These are phyloP conservation scores for Epinotia brunnichana DNA, from an alignment of 2,888 invertebrate species.

Conservation along the genomic window DNA sequence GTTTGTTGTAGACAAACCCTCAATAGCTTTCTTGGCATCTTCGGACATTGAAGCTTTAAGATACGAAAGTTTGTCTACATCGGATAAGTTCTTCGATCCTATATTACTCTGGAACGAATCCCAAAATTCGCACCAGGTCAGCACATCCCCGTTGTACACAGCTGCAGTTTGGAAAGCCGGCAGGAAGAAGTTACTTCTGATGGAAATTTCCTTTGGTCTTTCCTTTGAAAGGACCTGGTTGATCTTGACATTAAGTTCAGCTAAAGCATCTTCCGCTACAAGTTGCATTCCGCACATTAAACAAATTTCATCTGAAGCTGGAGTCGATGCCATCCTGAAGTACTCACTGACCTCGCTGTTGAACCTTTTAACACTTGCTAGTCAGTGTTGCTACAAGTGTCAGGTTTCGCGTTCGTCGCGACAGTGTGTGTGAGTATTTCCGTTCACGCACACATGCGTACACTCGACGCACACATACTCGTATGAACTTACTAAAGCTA, in stretches of 20 bases:
- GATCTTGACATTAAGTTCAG: neutral
- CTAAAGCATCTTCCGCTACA: neutral
- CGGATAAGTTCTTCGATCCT: neutral
- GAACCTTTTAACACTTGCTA: neutral
- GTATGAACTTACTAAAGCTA: too few species aligned
- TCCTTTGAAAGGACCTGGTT: neutral
- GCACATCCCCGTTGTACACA: slow-evolving; percentile 1
- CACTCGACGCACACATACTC: too few species aligned
- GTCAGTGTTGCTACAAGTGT: too few species aligned
- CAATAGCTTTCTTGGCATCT: slow-evolving; percentile 1
- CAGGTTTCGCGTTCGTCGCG: neutral
- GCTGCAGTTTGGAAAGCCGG: neutral
- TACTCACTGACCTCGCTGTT: neutral
- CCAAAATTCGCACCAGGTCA: slow-evolving; percentile 24
- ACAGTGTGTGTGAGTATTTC: too few species aligned
- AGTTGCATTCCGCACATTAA: neutral
- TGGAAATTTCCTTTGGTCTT: neutral
- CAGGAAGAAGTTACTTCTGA: neutral
- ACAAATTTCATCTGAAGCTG: neutral
- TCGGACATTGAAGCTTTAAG: neutral
- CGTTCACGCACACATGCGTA: too few species aligned
- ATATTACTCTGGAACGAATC: slow-evolving; percentile 10
- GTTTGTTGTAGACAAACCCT: neutral
- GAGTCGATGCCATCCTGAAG: neutral
- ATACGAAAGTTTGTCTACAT: slow-evolving; percentile 15